Evolutionary conservation across 2,113 vertebrate genomes (phyloP).

Genomic region (Cochlearius cochlearius): DNA sequence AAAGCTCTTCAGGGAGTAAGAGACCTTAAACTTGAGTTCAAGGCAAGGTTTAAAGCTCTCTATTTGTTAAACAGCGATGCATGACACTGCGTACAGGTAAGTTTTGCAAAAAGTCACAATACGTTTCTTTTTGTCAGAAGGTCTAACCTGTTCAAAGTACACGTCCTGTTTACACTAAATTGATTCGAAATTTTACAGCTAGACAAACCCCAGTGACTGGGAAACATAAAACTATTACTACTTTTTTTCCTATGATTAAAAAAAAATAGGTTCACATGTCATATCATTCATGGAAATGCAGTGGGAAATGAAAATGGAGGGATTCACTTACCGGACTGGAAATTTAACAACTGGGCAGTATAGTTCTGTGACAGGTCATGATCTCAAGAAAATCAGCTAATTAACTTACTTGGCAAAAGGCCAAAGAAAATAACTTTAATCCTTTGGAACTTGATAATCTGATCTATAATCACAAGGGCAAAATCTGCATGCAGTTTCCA

Average conservation of each 20-base stretch:
- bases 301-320: neutral
- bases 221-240: neutral
- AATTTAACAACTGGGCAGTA: neutral
- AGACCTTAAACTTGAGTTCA: neutral
- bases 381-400: constrained; percentile 11
- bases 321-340: neutral
- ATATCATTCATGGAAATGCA: neutral
- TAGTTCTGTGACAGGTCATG: neutral
- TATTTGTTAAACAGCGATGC: neutral
- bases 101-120: neutral
- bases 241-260: neutral
- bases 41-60: neutral
- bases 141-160: neutral
- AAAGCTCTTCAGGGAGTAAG: neutral
- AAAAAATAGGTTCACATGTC: neutral
- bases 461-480: constrained; percentile 4
- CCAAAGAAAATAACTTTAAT: constrained; percentile 29
- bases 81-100: fast-evolving
- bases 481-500: neutral
- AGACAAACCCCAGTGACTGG: neutral
- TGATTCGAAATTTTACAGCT: neutral
- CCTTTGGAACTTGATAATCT: constrained; percentile 35
- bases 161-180: neutral
- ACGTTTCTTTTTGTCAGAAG: neutral
- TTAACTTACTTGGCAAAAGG: neutral